Conservation (phyloP, 2,113 vertebrate species). For the Parus major region DNA sequence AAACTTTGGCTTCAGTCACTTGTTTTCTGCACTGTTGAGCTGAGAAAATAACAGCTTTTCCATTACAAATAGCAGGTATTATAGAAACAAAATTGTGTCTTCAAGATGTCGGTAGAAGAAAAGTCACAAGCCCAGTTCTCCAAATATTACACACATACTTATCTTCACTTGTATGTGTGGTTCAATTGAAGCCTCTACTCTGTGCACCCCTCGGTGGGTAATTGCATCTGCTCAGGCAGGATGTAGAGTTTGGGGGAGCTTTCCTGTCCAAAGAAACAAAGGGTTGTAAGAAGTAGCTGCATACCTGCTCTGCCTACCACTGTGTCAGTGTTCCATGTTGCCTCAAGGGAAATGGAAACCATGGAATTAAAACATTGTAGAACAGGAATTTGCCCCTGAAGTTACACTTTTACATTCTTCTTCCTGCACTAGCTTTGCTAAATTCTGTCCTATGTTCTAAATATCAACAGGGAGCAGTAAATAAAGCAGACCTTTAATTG, state of each 20-base stretch:
- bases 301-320: not conserved
- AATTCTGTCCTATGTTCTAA: not conserved
- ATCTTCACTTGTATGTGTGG: accelerated
- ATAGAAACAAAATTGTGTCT: not conserved
- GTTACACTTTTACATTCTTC: not conserved
- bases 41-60: not conserved
- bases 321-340: not conserved
- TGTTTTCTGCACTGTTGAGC: not conserved
- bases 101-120: not conserved
- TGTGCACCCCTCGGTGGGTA: not conserved
- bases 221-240: not conserved
- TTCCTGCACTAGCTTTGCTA: not conserved
- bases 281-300: not conserved
- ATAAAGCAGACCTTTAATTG: not conserved
- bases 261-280: not conserved
- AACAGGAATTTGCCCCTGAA: not conserved
- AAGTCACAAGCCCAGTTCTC: not conserved
- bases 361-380: not conserved
- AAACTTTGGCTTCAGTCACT: not conserved
- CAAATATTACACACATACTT: not conserved
- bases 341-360: not conserved
- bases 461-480: not conserved
- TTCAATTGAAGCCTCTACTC: not conserved
- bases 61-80: not conserved
- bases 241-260: not conserved